Base-by-base conservation (phyloP, 1,140 invertebrate species). In the Aphelinus certus region DNA sequence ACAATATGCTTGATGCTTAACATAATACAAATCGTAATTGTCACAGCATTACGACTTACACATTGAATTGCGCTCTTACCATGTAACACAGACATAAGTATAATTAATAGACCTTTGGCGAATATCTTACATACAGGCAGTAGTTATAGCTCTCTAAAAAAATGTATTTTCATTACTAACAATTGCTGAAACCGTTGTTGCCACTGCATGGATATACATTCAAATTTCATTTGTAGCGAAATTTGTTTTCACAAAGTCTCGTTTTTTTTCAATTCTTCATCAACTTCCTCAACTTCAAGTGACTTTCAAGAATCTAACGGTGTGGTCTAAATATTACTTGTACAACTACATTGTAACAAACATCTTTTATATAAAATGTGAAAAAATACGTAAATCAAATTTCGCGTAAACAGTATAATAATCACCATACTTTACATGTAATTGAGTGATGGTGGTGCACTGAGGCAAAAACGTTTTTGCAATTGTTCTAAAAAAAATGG, bases 1-100 rank as follows among this genome's bases (percentile, higher is more conserved):
- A 81, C 78, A 82, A 83, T 83, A 76, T 78, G 79, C 79, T 82
- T 80, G 73, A 83, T 79, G 76, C 51, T 64, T 69, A 75, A 75
- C 58, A 64, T 63, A 69, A 6, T 68, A 56, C 51, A 56, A 61
- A 71, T 47, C 53, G 10, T 74, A 62, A 67, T 66, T 53, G n/a
- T 66, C 51, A 26, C 26, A 26, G 0, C 42, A 71, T 58, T 71
- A 61, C 62, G 55, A 73, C 66, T 26, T 66, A 66, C 64, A 66
- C 57, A 66, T 60, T 42, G 10, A 68, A 10, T 61, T 64, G 46
- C 48, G 45, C 61, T 57, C 51, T n/a, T 67, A 49, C 65, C 47
- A 63, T 65, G 53, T 55, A 69, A 64, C 53, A 71, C 26, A 66
- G 10, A 73, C 46, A 48, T 58, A 61, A 55, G 48, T 64, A 45